Conservation (phyloP, 2,888 invertebrate genomes). For the Eupithecia insigniata region DNA sequence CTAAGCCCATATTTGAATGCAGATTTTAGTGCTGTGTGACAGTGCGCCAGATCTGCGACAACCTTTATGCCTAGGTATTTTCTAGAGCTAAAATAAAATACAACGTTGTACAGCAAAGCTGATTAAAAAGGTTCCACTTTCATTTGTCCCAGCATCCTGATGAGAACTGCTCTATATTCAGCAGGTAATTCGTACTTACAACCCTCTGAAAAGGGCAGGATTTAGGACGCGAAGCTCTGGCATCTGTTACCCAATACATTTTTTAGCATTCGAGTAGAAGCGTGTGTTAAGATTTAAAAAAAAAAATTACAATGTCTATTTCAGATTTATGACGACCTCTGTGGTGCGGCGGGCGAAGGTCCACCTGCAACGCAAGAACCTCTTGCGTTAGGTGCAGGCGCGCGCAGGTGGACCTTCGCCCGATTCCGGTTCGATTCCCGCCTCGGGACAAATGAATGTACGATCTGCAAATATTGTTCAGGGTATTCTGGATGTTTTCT, state of each 20-base stretch:
- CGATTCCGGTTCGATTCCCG: too few relatives aligned
- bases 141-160: neutral
- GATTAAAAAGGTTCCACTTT: slow-evolving; percentile 3
- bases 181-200: slow-evolving; percentile 2
- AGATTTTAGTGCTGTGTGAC: neutral
- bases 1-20: too few relatives aligned
- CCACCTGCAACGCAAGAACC: too few relatives aligned
- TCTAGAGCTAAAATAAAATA: neutral
- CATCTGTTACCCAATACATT: neutral
- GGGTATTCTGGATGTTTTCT: too few relatives aligned
- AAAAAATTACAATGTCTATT: too few relatives aligned
- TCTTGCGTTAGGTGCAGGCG: too few relatives aligned
- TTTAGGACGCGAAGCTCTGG: neutral
- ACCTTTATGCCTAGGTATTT: neutral
- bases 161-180: neutral
- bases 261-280: neutral
- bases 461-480: too few relatives aligned
- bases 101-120: neutral
- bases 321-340: too few relatives aligned
- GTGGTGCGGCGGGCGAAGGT: too few relatives aligned
- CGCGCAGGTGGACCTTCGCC: too few relatives aligned
- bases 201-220: neutral
- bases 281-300: too few relatives aligned
- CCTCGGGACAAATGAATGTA: too few relatives aligned
- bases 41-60: neutral